A percentile compares a stretch with the other conserved stretches of the same genome.
Conservation (phyloP, 2,888 invertebrate species). For the Torymus auratus region DNA sequence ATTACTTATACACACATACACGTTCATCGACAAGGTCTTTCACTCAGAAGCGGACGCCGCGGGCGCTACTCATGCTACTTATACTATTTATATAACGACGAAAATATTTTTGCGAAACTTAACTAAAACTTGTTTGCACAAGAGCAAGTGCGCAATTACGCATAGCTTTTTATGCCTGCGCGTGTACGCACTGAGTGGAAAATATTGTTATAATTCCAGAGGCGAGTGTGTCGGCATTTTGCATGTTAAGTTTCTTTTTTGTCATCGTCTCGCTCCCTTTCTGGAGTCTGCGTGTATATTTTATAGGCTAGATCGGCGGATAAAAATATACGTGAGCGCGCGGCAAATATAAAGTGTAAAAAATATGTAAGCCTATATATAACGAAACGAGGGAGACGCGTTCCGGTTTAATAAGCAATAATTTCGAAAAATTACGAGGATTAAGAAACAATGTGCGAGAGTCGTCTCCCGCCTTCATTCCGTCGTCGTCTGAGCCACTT, state of each 20-base stretch:
- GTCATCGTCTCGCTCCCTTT: neutral
- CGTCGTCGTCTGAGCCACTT: slow-evolving; percentile 10
- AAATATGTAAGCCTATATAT: too few relatives aligned
- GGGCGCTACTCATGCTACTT: too few relatives aligned
- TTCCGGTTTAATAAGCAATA: too few relatives aligned
- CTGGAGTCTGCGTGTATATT: neutral
- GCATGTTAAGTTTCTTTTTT: neutral
- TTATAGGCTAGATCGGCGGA: neutral
- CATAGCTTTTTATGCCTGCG: too few relatives aligned
- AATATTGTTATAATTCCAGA: too few relatives aligned
- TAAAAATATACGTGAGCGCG: slow-evolving; percentile 2
- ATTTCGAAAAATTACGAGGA: too few relatives aligned
- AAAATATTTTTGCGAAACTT: slow-evolving; percentile 16
- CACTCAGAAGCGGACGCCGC: neutral
- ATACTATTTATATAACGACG: slow-evolving; percentile 28
- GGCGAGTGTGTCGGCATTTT: neutral
- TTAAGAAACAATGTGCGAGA: too few relatives aligned
- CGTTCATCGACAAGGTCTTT: slow-evolving; percentile 31
- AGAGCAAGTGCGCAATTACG: neutral
- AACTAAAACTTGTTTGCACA: slow-evolving; percentile 18
- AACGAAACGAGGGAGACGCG: too few relatives aligned
- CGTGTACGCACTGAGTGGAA: too few relatives aligned
- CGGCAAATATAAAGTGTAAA: too few relatives aligned
- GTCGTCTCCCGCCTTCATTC: too few relatives aligned
- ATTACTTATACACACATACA: slow-evolving; percentile 21